Evolutionary conservation across 2,113 vertebrate species (phyloP), one percentile per base, ranked within the genome.

Genomic region (Solea senegalensis): DNA sequence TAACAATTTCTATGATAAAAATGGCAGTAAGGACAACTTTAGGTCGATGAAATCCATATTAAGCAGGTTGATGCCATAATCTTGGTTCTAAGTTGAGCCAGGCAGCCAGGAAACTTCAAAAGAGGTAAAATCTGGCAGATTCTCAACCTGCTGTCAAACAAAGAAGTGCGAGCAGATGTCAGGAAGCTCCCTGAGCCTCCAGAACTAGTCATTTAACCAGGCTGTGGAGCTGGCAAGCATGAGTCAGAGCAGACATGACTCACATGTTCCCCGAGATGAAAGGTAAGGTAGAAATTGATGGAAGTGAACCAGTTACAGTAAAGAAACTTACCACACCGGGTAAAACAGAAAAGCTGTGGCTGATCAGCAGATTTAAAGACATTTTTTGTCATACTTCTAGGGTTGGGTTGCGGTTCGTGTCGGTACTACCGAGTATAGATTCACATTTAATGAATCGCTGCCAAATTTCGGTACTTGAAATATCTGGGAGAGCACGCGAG

Each of bases 101-200:
- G 57, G 61, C 57, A 53, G 63, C 58, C 77, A 72, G 74, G 58
- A 56, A 75, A 74, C 65, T 55, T 86, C 55, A 78, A 83, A 68
- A 63, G 46, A 61, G 55, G 72, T 68, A 16, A 55, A 55, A 7
- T 69, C 62, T 79, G 82, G 76, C 80, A 76, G 62, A 56, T 76
- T 74, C 50, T 72, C 70, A 73, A 51, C 56, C 79, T 74, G 74
- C 80, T 88, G 79, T 84, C 74, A 73, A 58, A 74, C 12, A 44
- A 2, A 28, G 69, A 55, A 21, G 46, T 6, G 12, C 5, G 12
- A 69, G 65, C 79, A 84, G 84, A 80, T 78, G 83, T 74, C 65
- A 70, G 56, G 64, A 69, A 13, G 69, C 75, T 72, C 63, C 40
- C 64, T 41, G 54, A 3, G 5, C 46, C 45, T 72, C 72, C 60